Evolutionary conservation across 2,888 invertebrate species (phyloP).

Genomic region (Cosmorhoe ocellata): DNA sequence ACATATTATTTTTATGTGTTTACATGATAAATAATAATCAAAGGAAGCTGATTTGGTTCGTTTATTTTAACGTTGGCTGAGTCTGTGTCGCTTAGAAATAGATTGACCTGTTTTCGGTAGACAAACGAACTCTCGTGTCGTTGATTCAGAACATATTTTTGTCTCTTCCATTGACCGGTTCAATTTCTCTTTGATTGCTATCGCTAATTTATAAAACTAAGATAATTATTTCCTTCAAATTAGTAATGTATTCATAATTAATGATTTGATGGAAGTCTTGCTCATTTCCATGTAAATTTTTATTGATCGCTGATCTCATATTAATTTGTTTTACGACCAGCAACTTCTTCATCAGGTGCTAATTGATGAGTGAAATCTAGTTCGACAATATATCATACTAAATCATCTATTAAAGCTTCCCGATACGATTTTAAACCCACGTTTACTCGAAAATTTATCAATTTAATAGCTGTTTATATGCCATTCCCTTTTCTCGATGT

Average conservation of each 20-base stretch:
- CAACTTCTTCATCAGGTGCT: conserved; percentile 34
- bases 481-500: neutral
- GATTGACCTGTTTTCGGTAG: conserved; percentile 43
- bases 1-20: conserved; percentile 37
- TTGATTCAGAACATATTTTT: neutral
- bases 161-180: neutral
- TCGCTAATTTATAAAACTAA: conserved; percentile 10
- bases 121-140: conserved; percentile 7
- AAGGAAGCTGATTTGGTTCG: conserved; percentile 44
- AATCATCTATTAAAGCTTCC: conserved; percentile 1
- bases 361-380: conserved; percentile 10
- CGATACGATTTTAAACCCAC: neutral
- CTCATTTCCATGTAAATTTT: conserved; percentile 45
- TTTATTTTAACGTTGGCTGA: conserved; percentile 38
- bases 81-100: conserved; percentile 41
- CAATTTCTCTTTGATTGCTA: neutral
- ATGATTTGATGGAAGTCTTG: conserved; percentile 10
- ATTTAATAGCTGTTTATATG: too few relatives aligned
- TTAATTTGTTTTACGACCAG: conserved; percentile 50
- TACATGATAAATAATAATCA: conserved; percentile 52
- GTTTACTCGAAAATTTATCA: too few relatives aligned
- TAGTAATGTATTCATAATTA: conserved; percentile 38
- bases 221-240: conserved; percentile 27
- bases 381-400: conserved; percentile 4
- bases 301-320: conserved; percentile 47